Conservation (phyloP, 2,888 invertebrate genomes). For the Apotomis betuletana region DNA sequence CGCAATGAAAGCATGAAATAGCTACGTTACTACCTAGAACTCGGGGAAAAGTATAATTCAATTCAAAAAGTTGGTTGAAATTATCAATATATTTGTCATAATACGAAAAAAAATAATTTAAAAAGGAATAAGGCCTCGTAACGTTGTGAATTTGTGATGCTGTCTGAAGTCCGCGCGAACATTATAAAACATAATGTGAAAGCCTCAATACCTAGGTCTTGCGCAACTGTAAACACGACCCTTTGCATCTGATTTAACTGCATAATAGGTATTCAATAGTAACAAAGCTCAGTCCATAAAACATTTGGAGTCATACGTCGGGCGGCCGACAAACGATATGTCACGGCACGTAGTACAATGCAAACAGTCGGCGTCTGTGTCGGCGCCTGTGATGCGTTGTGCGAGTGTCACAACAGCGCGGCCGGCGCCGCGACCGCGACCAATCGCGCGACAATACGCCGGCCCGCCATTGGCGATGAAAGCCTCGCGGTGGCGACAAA, state of each 20-base stretch:
- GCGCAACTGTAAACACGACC: conserved; percentile 67
- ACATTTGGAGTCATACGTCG: conserved; percentile 60
- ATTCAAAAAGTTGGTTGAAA: no score
- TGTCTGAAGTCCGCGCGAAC: neutral
- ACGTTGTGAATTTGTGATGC: neutral
- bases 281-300: conserved; percentile 70
- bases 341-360: conserved; percentile 80
- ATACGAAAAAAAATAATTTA: no score
- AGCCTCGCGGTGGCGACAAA: conserved; percentile 66
- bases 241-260: conserved; percentile 54
- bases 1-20: no score
- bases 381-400: conserved; percentile 69
- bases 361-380: conserved; percentile 80
- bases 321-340: conserved; percentile 73
- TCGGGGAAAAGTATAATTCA: no score
- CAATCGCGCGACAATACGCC: conserved; percentile 71
- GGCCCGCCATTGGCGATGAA: conserved; percentile 61
- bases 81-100: no score
- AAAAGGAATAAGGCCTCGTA: no score
- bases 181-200: conserved; percentile 28
- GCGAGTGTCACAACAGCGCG: conserved; percentile 71
- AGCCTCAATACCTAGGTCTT: conserved; percentile 45
- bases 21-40: no score
- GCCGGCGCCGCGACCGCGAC: conserved; percentile 68
- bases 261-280: conserved; percentile 56